Evolutionary conservation across 2,888 invertebrate species (phyloP).

Genomic region (Drosophila sordidapex): DNA sequence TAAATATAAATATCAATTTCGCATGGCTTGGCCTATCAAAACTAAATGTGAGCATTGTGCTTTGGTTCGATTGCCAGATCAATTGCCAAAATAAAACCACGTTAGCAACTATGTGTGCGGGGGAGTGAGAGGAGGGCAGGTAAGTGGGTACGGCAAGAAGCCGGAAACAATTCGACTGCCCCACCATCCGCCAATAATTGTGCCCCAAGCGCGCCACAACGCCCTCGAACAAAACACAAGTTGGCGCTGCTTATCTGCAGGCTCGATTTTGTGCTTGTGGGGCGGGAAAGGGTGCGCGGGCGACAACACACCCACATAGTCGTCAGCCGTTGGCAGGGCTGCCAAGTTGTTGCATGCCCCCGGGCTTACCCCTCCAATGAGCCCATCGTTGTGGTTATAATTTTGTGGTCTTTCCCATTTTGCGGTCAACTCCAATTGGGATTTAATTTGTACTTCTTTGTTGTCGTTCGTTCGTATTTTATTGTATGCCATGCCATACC

Average conservation of each 20-base stretch:
- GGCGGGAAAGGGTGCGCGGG: not conserved
- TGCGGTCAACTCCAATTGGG: slow-evolving; percentile 81
- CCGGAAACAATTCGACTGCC: slow-evolving; percentile 10
- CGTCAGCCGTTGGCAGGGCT: slow-evolving; percentile 54
- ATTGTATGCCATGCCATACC: slow-evolving; percentile 67
- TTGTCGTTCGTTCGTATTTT: slow-evolving; percentile 79
- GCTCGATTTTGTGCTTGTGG: slow-evolving; percentile 53
- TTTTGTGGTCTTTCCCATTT: slow-evolving; percentile 80
- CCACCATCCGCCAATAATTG: slow-evolving; percentile 40
- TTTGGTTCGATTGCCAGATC: slow-evolving; percentile 72
- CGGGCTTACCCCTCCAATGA: slow-evolving; percentile 24
- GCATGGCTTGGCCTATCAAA: slow-evolving; percentile 56
- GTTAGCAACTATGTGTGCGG: slow-evolving; percentile 55
- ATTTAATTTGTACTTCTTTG: slow-evolving; percentile 82
- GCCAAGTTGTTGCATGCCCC: slow-evolving; percentile 55
- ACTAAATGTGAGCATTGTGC: slow-evolving; percentile 69
- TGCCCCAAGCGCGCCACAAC: slow-evolving; percentile 71
- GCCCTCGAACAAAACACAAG: slow-evolving; percentile 77
- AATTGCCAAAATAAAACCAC: slow-evolving; percentile 73
- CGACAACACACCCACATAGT: not conserved
- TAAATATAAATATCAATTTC: slow-evolving; percentile 80
- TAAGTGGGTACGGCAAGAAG: slow-evolving; percentile 9
- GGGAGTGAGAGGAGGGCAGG: not conserved
- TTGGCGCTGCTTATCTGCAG: slow-evolving; percentile 75
- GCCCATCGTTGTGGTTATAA: slow-evolving; percentile 77